Evolutionary conservation across 2,797 vertebrate species (phyloP), one percentile per base, ranked within the genome.

Genomic region (Coendou prehensilis): DNA sequence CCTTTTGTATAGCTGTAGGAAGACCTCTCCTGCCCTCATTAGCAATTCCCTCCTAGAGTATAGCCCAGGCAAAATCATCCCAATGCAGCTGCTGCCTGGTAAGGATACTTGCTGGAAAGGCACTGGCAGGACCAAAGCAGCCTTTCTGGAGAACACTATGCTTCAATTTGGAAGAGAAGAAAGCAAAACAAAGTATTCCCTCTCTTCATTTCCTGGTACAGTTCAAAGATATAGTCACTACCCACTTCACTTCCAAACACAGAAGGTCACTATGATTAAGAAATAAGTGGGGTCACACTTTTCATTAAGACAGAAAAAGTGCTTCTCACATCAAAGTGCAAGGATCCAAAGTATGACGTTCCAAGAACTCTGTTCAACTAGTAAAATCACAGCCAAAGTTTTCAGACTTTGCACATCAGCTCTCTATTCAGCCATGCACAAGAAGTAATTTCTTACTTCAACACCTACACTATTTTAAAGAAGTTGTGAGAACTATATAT

Each of bases 121-220:
- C n/a, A 89, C 8, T 86, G 81, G 64, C 17, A 93, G 45, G 76
- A 86, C 22, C 64, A 81, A 18, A 52, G 10, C 15, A 85, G 26
- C 7, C 59, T 87, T 96, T 96, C 73, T 90, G 41, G 69, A 89
- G 69, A 97, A 78, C 33, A 89, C 45, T 76, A 50, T 41, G 59
- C 47, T 91, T 41, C 63, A 54, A 75, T 9, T 75, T 26, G 67
- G 71, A 95, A 91, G 23, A 57, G 67, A 90, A 93, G 41, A 41
- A 89, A 71, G 50, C 17, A 93, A 47, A 95, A 33, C 85, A 93
- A 73, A 78, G 45, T 95, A 91, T 87, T 90, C 45, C 20, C 15
- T 79, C 20, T 61, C 30, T 83, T 93, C 17, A 90, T 15, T 7
- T 75, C 50, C 14, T 45, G 6, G 28, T 91, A 17, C 28, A 78